These are phyloP conservation scores for Phenganax subtilis DNA, from an alignment of 92 coral and sea anemone genomes.

Conservation along the genomic window DNA sequence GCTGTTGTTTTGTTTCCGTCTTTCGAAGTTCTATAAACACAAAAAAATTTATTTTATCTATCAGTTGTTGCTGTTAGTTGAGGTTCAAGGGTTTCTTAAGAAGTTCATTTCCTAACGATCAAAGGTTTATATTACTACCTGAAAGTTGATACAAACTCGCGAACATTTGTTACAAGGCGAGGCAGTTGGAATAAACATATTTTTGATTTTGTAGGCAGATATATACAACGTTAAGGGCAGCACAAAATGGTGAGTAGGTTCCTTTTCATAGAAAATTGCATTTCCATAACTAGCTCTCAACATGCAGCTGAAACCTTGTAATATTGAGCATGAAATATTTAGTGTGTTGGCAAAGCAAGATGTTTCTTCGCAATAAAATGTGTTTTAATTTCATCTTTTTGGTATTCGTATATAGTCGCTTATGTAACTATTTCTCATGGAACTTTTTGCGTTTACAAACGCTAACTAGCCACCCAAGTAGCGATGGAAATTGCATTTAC, in stretches of 20 bases:
- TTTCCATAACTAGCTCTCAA: neutral
- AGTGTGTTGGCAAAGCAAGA: neutral
- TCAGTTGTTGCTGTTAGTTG: slow-evolving; percentile 1
- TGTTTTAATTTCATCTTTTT: neutral
- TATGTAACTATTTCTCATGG: neutral
- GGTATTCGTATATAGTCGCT: neutral
- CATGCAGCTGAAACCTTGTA: neutral
- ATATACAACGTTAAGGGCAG: neutral
- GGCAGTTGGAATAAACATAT: neutral
- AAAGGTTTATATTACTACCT: neutral
- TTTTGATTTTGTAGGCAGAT: neutral
- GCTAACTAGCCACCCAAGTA: too few relatives aligned
- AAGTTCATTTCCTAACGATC: slow-evolving; percentile 9
- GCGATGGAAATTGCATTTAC: too few relatives aligned
- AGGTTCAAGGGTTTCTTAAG: neutral
- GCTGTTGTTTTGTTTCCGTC: neutral
- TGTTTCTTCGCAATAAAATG: neutral
- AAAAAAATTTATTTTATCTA: neutral
- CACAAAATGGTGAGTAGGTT: slow-evolving; percentile 1
- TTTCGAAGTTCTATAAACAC: neutral
- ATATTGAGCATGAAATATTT: neutral
- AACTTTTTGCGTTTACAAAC: neutral
- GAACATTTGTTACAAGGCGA: neutral
- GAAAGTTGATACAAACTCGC: too few relatives aligned
- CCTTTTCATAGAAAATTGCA: neutral